Evolutionary conservation across 1,140 invertebrate genomes (phyloP), one percentile per base, ranked within the genome.

Genomic region (Drosophila kurseongensis): DNA sequence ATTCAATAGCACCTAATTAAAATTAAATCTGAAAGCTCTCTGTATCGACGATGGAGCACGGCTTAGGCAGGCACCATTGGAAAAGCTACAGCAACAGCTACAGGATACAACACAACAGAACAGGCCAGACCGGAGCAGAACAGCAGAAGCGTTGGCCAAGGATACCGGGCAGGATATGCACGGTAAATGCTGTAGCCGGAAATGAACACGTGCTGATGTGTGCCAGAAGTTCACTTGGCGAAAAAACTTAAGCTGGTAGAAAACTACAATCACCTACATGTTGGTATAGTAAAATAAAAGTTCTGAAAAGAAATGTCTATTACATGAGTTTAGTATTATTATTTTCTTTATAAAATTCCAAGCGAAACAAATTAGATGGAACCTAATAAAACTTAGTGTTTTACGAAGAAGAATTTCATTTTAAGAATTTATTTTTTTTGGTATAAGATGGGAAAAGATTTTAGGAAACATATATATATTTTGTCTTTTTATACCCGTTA

Each of bases 1-100:
- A 88, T 89, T 89, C 84, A 89, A 89, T 89, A 89, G 84, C 84
- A 89, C 71, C 84, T 89, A 89, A 89, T 89, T 89, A 89, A 89
- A 89, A 89, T 89, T 89, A 89, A 89, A 89, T 89, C 84, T 75
- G 74, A 89, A 84, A 89, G 77, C 80, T 89, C 73, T 58, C 75
- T 80, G 83, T 89, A 88, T 88, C 83, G 83, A 80, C 78, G 72
- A 62, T 72, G 63, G 75, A 63, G 56, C 36, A 65, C 38, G 65
- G 79, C 81, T 85, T 85, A 75, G 82, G 74, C 73, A 55, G 60
- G 41, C 67, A 51, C 44, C 45, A 42, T 13, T 58, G 32, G 38
- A 48, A 23, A 41, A 50, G 47, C 44, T 61, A 52, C 23, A 50
- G 29, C 10, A 50, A 60, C 9, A 44, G 40, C 29, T 38, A 58